These are phyloP conservation scores for Poecilia latipinna DNA, from an alignment of 2,113 vertebrate genomes.

Conservation along the genomic window DNA sequence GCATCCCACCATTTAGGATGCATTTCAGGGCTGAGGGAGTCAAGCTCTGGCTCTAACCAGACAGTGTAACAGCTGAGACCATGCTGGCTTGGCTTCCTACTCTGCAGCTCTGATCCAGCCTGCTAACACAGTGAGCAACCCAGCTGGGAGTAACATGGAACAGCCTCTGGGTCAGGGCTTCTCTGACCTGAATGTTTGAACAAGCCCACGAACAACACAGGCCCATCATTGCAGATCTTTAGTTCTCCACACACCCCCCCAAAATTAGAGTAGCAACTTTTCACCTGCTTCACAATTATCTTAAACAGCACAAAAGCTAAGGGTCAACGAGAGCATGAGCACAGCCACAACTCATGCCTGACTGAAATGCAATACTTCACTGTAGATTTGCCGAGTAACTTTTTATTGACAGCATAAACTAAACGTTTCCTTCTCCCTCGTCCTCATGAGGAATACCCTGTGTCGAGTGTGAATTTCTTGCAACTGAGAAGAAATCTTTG, in stretches of 20 bases:
- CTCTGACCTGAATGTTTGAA: slow-evolving; percentile 40
- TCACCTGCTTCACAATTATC: slow-evolving; percentile 39
- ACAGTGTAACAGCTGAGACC: slow-evolving; percentile 52
- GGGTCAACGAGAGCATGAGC: slow-evolving; percentile 26
- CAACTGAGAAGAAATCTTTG: slow-evolving; percentile 73
- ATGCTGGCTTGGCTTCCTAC: slow-evolving; percentile 40
- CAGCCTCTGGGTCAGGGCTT: slow-evolving; percentile 44
- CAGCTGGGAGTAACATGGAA: slow-evolving; percentile 37
- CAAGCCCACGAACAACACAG: slow-evolving; percentile 20
- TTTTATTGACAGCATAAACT: slow-evolving; percentile 66
- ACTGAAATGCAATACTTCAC: slow-evolving; percentile 25
- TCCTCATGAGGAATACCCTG: slow-evolving; percentile 76
- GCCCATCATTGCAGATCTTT: slow-evolving; percentile 20
- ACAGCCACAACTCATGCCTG: slow-evolving; percentile 26
- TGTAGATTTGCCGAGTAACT: slow-evolving; percentile 56
- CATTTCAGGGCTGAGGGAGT: slow-evolving; percentile 56
- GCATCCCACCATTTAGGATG: slow-evolving; percentile 46
- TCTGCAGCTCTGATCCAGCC: slow-evolving; percentile 49
- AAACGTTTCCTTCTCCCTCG: slow-evolving; percentile 61
- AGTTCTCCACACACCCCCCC: slow-evolving; percentile 25
- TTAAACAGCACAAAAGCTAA: slow-evolving; percentile 2
- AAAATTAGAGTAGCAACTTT: too few species aligned
- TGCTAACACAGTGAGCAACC: slow-evolving; percentile 25
- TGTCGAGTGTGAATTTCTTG: slow-evolving; percentile 67
- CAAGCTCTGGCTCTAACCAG: slow-evolving; percentile 41